Conservation (phyloP, 1,140 invertebrate genomes). For the Holcopasites calliopsidis region DNA sequence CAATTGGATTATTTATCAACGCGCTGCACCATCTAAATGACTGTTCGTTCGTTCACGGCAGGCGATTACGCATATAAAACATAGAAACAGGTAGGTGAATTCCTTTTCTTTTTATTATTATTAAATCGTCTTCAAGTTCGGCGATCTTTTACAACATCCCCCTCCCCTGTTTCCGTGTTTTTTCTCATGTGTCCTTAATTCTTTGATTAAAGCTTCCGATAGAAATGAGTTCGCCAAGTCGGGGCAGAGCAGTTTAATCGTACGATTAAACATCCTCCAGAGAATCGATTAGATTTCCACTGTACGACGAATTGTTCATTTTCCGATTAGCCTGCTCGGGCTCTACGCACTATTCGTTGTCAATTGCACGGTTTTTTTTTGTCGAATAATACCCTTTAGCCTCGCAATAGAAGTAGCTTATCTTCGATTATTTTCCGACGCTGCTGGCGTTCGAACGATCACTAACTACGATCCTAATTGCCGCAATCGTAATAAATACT, state of each 20-base stretch:
- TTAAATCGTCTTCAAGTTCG: slow-evolving; percentile 14
- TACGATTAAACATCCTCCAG: too few relatives aligned
- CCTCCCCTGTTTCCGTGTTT: too few relatives aligned
- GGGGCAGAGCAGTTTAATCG: not conserved
- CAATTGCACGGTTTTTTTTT: slow-evolving; percentile 39
- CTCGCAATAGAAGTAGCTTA: slow-evolving; percentile 25
- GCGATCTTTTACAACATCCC: not conserved
- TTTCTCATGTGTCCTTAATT: too few relatives aligned
- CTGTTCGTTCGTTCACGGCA: slow-evolving; percentile 27
- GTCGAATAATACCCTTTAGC: not conserved
- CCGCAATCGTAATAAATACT: slow-evolving; percentile 26
- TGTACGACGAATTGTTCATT: not conserved
- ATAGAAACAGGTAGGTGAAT: slow-evolving; percentile 17
- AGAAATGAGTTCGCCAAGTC: slow-evolving; percentile 5
- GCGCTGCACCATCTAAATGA: slow-evolving; percentile 55
- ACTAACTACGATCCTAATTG: slow-evolving; percentile 29
- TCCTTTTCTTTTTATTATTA: slow-evolving; percentile 1
- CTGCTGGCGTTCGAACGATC: not conserved
- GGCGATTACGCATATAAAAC: slow-evolving; percentile 41
- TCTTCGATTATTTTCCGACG: not conserved
- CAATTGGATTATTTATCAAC: slow-evolving; percentile 59
- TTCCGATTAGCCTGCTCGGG: not conserved
- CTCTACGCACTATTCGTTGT: slow-evolving; percentile 58
- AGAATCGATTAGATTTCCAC: not conserved
- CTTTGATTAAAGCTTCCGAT: too few relatives aligned